Evolutionary conservation across 2,888 invertebrate species (phyloP).

Genomic region (Eristalis tenax): DNA sequence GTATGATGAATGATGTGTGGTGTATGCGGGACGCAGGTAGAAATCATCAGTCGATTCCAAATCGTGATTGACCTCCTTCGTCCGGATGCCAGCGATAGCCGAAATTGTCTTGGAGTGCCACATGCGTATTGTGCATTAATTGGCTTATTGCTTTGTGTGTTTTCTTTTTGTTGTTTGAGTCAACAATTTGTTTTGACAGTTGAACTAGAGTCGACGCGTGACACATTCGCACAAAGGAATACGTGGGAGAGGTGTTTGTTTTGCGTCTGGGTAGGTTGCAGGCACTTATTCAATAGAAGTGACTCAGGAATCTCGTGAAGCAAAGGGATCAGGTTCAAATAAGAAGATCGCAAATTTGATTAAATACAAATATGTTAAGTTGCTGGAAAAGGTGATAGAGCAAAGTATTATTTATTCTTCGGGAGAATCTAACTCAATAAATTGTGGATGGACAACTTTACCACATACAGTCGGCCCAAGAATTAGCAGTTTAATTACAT

Average conservation of each 20-base stretch:
- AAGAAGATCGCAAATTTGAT: too few species aligned
- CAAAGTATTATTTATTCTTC: too few species aligned
- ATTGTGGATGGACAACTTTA: too few species aligned
- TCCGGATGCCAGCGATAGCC: conserved; percentile 43
- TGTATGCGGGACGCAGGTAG: conserved; percentile 38
- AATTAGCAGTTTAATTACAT: too few species aligned
- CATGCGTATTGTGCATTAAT: conserved; percentile 5
- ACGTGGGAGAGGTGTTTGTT: not conserved
- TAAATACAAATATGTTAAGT: too few species aligned
- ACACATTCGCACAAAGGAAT: not conserved
- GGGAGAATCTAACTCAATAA: too few species aligned
- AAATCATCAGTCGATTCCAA: conserved; percentile 35
- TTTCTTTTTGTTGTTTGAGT: not conserved
- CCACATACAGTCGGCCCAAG: too few species aligned
- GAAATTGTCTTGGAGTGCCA: conserved; percentile 42
- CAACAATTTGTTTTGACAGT: conserved; percentile 11
- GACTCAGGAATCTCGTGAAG: too few species aligned
- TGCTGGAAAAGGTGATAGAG: too few species aligned
- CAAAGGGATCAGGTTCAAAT: too few species aligned
- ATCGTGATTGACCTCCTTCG: conserved; percentile 60
- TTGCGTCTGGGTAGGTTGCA: not conserved
- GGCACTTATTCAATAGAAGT: too few species aligned
- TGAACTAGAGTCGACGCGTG: conserved; percentile 7
- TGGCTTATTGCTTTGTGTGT: conserved; percentile 1
- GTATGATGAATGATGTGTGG: conserved; percentile 63